Conservation (phyloP, 2,888 invertebrate species). For the Sinopyrophorus schimmeli region DNA sequence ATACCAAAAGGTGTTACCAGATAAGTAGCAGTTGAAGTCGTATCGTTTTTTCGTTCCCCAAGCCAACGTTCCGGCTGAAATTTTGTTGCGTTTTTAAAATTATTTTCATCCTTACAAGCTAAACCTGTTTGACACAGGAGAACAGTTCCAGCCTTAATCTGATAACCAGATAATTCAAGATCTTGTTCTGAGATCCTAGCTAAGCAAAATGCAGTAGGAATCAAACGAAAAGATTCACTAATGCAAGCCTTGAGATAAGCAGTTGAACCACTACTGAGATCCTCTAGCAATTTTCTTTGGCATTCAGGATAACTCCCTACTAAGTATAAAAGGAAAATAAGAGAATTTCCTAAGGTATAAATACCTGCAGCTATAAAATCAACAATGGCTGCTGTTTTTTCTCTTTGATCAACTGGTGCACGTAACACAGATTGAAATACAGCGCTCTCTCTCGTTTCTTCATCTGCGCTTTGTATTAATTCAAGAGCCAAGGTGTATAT, state of each 20-base stretch:
- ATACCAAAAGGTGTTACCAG: slow-evolving; percentile 80
- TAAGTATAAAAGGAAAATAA: slow-evolving; percentile 76
- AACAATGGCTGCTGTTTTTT: slow-evolving; percentile 82
- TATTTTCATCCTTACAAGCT: slow-evolving; percentile 75
- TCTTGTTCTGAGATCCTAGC: slow-evolving; percentile 77
- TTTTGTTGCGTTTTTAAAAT: slow-evolving; percentile 71
- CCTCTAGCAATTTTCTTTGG: slow-evolving; percentile 66
- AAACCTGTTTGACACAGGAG: slow-evolving; percentile 81
- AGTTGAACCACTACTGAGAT: slow-evolving; percentile 62
- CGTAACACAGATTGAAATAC: slow-evolving; percentile 77
- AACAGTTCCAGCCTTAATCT: slow-evolving; percentile 74
- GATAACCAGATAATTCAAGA: slow-evolving; percentile 66
- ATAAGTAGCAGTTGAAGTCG: slow-evolving; percentile 59
- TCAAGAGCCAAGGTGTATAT: slow-evolving; percentile 78
- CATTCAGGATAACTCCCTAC: slow-evolving; percentile 70
- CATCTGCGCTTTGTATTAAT: slow-evolving; percentile 70
- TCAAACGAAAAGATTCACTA: slow-evolving; percentile 72
- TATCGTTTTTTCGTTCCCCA: slow-evolving; percentile 47
- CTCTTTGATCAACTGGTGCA: slow-evolving; percentile 73
- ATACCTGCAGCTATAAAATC: slow-evolving; percentile 83
- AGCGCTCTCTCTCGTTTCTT: slow-evolving; percentile 63
- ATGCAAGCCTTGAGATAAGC: slow-evolving; percentile 79
- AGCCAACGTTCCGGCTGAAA: slow-evolving; percentile 83
- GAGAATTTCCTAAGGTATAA: slow-evolving; percentile 82
- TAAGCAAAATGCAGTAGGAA: slow-evolving; percentile 79